Percentiles rank a stretch among this genome's conserved stretches.
phyloP scores from a whole-genome alignment of 2,113 vertebrate genomes.

The Poeciliopsis retropinna region DNA sequence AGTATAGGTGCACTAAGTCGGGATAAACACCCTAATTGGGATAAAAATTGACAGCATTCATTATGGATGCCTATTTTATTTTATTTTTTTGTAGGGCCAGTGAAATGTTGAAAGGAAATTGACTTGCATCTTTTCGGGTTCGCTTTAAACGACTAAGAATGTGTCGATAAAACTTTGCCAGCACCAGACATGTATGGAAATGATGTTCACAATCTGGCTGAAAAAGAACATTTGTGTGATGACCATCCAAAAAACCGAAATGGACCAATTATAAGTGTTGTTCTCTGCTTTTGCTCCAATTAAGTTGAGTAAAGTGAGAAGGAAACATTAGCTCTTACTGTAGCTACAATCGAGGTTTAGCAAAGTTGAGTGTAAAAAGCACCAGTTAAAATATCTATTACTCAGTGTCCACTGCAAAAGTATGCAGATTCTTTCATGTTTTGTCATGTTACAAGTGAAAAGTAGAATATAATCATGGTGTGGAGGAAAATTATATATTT shows the following conservation, averaged over 20 bases:
- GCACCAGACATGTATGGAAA: conserved; percentile 61
- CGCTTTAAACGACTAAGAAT: conserved; percentile 68
- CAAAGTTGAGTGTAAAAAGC: neutral
- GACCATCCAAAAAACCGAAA: conserved; percentile 48
- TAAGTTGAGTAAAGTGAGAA: conserved; percentile 42
- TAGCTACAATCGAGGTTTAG: conserved; percentile 7
- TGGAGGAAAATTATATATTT: too few species aligned
- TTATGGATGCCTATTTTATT: conserved; percentile 69
- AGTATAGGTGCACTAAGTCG: conserved; percentile 76
- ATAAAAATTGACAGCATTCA: conserved; percentile 77
- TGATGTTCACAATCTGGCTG: conserved; percentile 58
- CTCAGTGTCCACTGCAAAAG: too few species aligned
- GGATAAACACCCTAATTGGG: conserved; percentile 81
- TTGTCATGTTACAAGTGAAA: too few species aligned
- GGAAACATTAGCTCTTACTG: conserved; percentile 23
- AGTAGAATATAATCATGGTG: too few species aligned
- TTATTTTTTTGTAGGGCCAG: conserved; percentile 57
- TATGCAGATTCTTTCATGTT: too few species aligned
- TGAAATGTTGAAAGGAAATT: conserved; percentile 75
- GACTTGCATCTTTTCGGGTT: conserved; percentile 59
- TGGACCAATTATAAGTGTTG: conserved; percentile 39
- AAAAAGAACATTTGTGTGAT: conserved; percentile 52
- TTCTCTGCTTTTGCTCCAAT: conserved; percentile 53
- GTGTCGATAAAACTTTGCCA: conserved; percentile 58
- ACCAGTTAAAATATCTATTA: neutral